Base-by-base conservation (phyloP, 2,888 invertebrate species). In the Ptychoptera albimana region DNA sequence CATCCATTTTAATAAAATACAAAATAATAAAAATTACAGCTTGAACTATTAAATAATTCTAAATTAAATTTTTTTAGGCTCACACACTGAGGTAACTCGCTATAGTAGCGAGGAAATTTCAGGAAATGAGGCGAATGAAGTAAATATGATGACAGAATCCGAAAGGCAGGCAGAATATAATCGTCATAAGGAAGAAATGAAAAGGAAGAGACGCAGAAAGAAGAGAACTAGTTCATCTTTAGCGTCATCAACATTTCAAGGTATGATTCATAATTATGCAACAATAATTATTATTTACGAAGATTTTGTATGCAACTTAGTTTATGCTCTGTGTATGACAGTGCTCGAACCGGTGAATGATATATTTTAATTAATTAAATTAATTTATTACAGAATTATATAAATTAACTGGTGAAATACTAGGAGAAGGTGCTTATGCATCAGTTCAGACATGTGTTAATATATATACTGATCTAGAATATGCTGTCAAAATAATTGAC, bases 381-480 rank as follows among this genome's bases (percentile, higher is more conserved):
- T 39, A 40, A 51, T 48, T 56, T 60, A 52, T 67, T 63, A 12
- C 71, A 92, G 96, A 96, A 71, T 73, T 93, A 58, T 97, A 96
- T 73, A 83, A 84, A 68, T 71, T 94, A 58, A 93, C 92, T 48
- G 93, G 93, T 49, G 94, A 96, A 69, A 80, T 92, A 56, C 74
- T 97, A 59, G 97, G 97, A 54, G 86, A 89, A 68, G 97, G 97
- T 53, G 93, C 96, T 46, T 94, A 93, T 68, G 94, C 93, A 49
- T 87, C 89, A 54, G 96, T 96, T 48, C 86, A 87, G 66, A 89
- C 93, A 8, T 94, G 92, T 70, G 78, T 85, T 52, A 88, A 88
- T 65, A 79, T 85, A 58, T 83, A 84, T 69, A 93, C 89, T 51
- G 85, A 86, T 55, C 76, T 84, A 65, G 94, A 96, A 70, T 96